Evolutionary conservation across 2,888 invertebrate species (phyloP), one percentile per base, ranked within the genome.

Genomic region (Cosmia pyralina): DNA sequence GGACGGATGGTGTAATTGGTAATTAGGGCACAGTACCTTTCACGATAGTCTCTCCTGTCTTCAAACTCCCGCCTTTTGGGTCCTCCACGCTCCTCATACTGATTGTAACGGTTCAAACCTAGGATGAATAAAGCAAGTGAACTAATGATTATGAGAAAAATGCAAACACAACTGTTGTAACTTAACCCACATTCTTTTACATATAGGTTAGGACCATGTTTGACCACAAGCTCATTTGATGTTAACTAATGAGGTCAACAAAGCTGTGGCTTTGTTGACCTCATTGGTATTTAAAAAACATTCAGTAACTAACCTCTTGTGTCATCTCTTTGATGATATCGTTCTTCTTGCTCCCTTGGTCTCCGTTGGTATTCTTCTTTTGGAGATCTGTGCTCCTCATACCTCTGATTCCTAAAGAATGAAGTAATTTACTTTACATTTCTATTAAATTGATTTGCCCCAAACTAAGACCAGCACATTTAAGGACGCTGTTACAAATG

Each of bases 101-200:
- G 93, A 86, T 93, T 94, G 88, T 90, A 93, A 69, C 93, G 93
- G 79, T 91, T 92, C 86, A 88, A 92, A 59, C 91, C 95, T 95
- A 77, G 55, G 87, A 88, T 34, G 11, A 72, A 58, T 52, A 44
- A 28, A 60, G 6, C 13, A 57, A 44, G 11, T 63, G 13, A 67
- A 67, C 4, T 67, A 50, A 62, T 44, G 0, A 50, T 48, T 52
- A 50, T 50, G 44, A 44, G 13, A 8, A 44, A 5, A 74, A 55
- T 38, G 8, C n/a, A 55, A 60, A 76, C 19, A 76, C 57, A 70
- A 28, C 34, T 44, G 17, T 52, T 63, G n/a, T 38, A 53, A 46
- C n/a, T 53, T 60, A 53, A 60, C n/a, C n/a, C 13, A 62, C 11
- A 62, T 62, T 44, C 1, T 19, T 65, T 52, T 28, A 22, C 28